phyloP scores from a whole-genome alignment of 2,113 vertebrate genomes.

The Scomber japonicus region DNA sequence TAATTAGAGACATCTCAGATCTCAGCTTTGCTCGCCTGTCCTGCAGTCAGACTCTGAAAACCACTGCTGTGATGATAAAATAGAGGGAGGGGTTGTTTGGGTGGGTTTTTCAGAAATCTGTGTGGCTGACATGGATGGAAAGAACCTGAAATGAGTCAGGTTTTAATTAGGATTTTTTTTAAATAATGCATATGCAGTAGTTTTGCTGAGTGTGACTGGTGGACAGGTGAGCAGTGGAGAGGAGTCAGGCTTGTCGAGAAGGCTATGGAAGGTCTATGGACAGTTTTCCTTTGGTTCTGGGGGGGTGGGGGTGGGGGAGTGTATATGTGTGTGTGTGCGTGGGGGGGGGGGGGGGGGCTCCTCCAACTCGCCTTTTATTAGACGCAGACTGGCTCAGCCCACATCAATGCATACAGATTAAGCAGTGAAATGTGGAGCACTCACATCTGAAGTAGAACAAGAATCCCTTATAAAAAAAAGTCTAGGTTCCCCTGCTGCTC shows the following conservation, averaged over 20 bases:
- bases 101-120: constrained; percentile 19
- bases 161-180: constrained; percentile 6
- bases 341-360: constrained; percentile 22
- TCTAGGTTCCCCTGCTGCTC: constrained; percentile 49
- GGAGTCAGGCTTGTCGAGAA: constrained; percentile 68
- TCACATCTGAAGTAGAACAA: constrained; percentile 53
- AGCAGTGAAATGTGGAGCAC: constrained; percentile 61
- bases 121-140: neutral
- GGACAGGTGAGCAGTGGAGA: constrained; percentile 61
- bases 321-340: no score
- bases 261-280: constrained; percentile 81
- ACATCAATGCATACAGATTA: constrained; percentile 71
- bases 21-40: constrained; percentile 63
- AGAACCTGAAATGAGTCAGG: constrained; percentile 6
- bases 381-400: constrained; percentile 60
- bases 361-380: constrained; percentile 65
- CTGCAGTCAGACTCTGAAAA: constrained; percentile 63
- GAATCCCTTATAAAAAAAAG: constrained; percentile 50
- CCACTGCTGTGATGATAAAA: constrained; percentile 45
- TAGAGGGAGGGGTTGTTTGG: neutral
- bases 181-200: neutral
- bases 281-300: constrained; percentile 81
- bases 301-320: neutral
- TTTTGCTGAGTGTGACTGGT: constrained; percentile 48
- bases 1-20: constrained; percentile 86